Conservation (phyloP, 2,797 vertebrate genomes). For the Streptopelia turtur region DNA sequence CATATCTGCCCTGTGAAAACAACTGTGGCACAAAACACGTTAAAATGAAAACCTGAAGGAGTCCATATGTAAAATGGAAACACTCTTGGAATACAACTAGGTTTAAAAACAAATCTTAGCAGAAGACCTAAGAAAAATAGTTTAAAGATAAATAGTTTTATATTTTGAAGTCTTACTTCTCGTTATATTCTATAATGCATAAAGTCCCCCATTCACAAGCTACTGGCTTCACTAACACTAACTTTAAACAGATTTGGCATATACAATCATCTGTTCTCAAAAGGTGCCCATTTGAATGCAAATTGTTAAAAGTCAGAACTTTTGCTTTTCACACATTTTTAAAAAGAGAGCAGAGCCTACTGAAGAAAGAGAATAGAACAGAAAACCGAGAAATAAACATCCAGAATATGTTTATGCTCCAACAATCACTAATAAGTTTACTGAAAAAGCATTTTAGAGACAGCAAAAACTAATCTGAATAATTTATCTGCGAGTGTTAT, state of each 20-base stretch:
- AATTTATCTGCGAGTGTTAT: neutral
- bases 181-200: neutral
- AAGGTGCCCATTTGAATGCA: slow-evolving; percentile 34
- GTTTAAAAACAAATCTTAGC: slow-evolving; percentile 7
- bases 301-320: slow-evolving; percentile 27
- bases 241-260: slow-evolving; percentile 39
- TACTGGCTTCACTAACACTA: slow-evolving; percentile 13
- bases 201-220: neutral
- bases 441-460: slow-evolving; percentile 11
- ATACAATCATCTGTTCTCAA: slow-evolving; percentile 9
- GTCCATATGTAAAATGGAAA: neutral
- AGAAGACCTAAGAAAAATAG: neutral
- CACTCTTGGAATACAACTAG: neutral
- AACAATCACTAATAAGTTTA: slow-evolving; percentile 24
- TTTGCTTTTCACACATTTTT: slow-evolving; percentile 6
- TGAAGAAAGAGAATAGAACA: neutral
- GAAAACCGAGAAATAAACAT: slow-evolving; percentile 23
- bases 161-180: slow-evolving; percentile 11
- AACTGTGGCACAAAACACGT: neutral
- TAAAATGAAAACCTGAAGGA: slow-evolving; percentile 26
- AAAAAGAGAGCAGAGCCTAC: neutral
- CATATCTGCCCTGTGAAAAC: neutral
- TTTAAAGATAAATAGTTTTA: slow-evolving; percentile 35
- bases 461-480: slow-evolving; percentile 10
- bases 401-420: neutral